A percentile compares a stretch with the other conserved stretches of the same genome.
Evolutionary conservation across 1,140 invertebrate genomes (phyloP).

Genomic region (Brachionus calyciflorus): DNA sequence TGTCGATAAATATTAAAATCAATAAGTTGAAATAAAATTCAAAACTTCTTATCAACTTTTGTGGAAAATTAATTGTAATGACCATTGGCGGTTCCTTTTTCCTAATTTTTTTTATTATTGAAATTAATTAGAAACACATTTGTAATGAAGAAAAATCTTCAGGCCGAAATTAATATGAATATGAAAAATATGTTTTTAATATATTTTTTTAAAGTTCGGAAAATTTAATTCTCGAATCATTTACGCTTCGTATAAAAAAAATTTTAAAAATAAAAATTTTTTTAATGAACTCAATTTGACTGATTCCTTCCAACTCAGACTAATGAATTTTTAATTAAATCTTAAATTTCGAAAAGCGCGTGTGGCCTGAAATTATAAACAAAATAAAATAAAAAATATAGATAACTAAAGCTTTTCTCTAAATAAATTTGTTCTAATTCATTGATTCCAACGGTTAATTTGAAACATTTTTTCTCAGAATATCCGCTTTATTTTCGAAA

Average conservation of each 20-base stretch:
- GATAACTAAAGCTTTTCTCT: not conserved
- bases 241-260: not conserved
- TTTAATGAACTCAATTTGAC: not conserved
- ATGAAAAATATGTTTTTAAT: constrained; percentile 29
- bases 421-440: constrained; percentile 17
- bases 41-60: not conserved
- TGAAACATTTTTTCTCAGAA: constrained; percentile 13
- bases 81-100: constrained; percentile 22
- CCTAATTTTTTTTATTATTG: not conserved
- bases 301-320: constrained; percentile 14
- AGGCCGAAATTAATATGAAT: constrained; percentile 34
- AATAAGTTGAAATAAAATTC: not conserved
- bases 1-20: constrained; percentile 34
- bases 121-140: constrained; percentile 39
- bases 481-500: constrained; percentile 25
- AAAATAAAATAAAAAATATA: not conserved
- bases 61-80: constrained; percentile 33
- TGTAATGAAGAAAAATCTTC: not conserved
- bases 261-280: not conserved
- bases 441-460: constrained; percentile 42
- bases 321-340: constrained; percentile 41
- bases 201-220: not conserved
- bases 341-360: constrained; percentile 25
- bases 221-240: not conserved
- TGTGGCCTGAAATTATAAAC: constrained; percentile 29